phyloP scores from a whole-genome alignment of 2,888 invertebrate species.

The Cataglyphis altisquamis region DNA sequence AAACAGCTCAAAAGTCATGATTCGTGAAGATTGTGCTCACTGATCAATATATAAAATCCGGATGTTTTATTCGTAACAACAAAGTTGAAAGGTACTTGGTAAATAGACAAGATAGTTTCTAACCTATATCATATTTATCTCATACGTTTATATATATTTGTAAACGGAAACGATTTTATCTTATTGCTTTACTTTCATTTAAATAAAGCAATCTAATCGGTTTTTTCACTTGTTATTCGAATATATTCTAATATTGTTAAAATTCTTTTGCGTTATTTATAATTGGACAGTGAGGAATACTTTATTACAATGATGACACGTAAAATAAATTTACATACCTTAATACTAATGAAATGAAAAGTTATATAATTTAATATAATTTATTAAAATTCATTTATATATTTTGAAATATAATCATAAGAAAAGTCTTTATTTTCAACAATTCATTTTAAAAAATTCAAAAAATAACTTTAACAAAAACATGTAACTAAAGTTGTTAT shows the following conservation, averaged over 20 bases:
- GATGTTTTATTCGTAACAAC: neutral
- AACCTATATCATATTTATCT: neutral
- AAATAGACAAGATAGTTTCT: neutral
- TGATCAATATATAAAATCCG: neutral
- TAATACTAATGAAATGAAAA: neutral
- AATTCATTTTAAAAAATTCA: constrained; percentile 23
- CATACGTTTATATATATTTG: neutral
- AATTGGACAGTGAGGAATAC: neutral
- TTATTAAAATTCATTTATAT: neutral
- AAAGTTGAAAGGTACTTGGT: neutral
- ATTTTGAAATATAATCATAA: neutral
- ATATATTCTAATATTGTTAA: neutral
- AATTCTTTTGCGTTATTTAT: neutral
- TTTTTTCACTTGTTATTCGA: neutral
- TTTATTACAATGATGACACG: neutral
- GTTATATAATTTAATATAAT: neutral
- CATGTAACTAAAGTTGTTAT: constrained; percentile 8
- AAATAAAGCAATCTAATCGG: neutral
- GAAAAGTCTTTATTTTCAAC: constrained; percentile 1
- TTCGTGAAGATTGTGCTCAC: neutral
- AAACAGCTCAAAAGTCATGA: neutral
- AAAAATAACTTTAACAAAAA: constrained; percentile 5
- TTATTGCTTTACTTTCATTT: neutral
- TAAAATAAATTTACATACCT: neutral
- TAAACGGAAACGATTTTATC: neutral